Percentiles rank a stretch among this genome's conserved stretches.
These are phyloP conservation scores for Threskiornis aethiopicus DNA, from an alignment of 2,797 vertebrate species.

Conservation along the genomic window DNA sequence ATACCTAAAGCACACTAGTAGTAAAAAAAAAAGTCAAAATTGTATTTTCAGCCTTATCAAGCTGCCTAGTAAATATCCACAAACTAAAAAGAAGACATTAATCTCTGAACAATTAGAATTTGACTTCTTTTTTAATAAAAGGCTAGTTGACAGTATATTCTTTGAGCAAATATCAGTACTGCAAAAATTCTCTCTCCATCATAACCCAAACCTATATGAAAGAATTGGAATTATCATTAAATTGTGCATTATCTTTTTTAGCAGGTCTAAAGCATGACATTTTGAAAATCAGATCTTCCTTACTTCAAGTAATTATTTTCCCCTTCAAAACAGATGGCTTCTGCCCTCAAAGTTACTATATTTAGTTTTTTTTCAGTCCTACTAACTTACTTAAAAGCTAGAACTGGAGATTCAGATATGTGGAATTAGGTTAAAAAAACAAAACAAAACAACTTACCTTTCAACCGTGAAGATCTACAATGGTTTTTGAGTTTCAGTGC, in stretches of 20 bases:
- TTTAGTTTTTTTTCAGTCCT: not conserved
- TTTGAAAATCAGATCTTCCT: not conserved
- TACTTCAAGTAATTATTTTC: not conserved
- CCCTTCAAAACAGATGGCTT: not conserved
- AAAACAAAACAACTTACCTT: constrained; percentile 8
- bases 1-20: not conserved
- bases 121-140: not conserved
- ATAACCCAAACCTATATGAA: not conserved
- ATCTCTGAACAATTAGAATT: not conserved
- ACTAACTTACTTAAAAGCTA: not conserved
- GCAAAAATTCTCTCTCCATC: not conserved
- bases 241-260: not conserved
- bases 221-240: not conserved
- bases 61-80: not conserved
- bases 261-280: not conserved
- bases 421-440: not conserved
- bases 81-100: not conserved
- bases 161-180: not conserved
- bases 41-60: not conserved
- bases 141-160: not conserved
- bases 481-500: not conserved
- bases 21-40: not conserved
- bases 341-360: not conserved
- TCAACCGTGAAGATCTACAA: not conserved
- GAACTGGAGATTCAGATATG: not conserved